Evolutionary conservation across 2,797 vertebrate genomes (phyloP).

Genomic region (Poeciliopsis paucimaculata): DNA sequence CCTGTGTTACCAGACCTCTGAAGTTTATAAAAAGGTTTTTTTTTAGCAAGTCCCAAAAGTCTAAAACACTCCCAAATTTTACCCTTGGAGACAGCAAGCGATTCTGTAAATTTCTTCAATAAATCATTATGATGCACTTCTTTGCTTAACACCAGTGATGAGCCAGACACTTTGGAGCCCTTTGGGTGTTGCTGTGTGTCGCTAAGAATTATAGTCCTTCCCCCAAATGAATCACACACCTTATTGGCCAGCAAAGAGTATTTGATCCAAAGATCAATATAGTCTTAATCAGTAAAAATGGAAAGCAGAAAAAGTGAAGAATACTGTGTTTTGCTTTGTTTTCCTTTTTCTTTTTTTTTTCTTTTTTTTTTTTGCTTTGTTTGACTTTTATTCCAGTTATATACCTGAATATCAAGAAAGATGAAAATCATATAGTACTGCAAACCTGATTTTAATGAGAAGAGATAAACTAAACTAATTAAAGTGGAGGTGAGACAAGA

Average conservation of each 20-base stretch:
- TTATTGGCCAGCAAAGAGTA: slow-evolving; percentile 72
- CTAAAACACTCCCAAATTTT: slow-evolving; percentile 7
- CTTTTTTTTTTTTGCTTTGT: background rate
- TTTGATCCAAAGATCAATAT: slow-evolving; percentile 80
- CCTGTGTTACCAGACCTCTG: slow-evolving; percentile 6
- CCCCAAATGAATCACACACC: slow-evolving; percentile 71
- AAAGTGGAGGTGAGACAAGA: slow-evolving; percentile 24
- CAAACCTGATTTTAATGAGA: slow-evolving; percentile 43
- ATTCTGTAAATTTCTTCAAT: slow-evolving; percentile 54
- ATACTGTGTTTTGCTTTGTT: slow-evolving; percentile 28
- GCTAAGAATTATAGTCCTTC: slow-evolving; percentile 73
- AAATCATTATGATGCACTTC: slow-evolving; percentile 54
- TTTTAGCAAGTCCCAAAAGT: background rate
- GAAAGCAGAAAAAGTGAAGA: slow-evolving; percentile 28
- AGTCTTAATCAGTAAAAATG: slow-evolving; percentile 68
- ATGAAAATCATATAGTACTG: slow-evolving; percentile 27
- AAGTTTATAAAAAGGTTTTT: slow-evolving; percentile 1
- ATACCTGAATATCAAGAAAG: slow-evolving; percentile 27
- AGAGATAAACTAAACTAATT: slow-evolving; percentile 41
- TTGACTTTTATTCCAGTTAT: slow-evolving; percentile 52
- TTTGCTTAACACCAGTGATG: slow-evolving; percentile 54
- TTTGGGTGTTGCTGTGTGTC: slow-evolving; percentile 62
- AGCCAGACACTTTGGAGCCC: slow-evolving; percentile 71
- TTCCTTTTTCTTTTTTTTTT: too few species aligned
- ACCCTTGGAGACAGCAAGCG: background rate